A percentile compares a stretch with the other conserved stretches of the same genome.
Conservation (phyloP, 2,797 vertebrate genomes). For the Rhinatrema bivittatum region DNA sequence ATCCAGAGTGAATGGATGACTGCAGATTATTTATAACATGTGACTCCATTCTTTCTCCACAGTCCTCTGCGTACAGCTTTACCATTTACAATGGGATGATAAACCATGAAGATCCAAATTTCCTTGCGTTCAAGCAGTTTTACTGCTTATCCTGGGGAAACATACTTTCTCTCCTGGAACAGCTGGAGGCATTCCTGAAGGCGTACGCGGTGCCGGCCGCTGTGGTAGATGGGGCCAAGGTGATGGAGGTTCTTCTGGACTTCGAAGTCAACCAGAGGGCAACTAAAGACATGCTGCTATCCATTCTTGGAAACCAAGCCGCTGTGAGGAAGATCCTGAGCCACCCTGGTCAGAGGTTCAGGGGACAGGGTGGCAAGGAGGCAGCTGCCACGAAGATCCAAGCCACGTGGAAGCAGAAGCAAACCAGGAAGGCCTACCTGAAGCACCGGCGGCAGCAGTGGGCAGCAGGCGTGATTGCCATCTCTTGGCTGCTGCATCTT, state of each 20-base stretch:
- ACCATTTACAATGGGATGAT: slow-evolving; percentile 49
- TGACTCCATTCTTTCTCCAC: too few relatives aligned
- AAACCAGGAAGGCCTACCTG: slow-evolving; percentile 47
- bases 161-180: slow-evolving; percentile 44
- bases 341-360: slow-evolving; percentile 62
- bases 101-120: slow-evolving; percentile 50
- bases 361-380: slow-evolving; percentile 49
- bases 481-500: slow-evolving; percentile 55
- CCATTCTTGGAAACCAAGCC: slow-evolving; percentile 56
- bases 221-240: slow-evolving; percentile 44
- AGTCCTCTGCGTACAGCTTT: slow-evolving; percentile 36
- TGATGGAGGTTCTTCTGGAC: slow-evolving; percentile 38
- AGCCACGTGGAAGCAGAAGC: slow-evolving; percentile 60
- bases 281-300: slow-evolving; percentile 40
- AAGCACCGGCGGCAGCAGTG: slow-evolving; percentile 47
- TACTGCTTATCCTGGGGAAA: slow-evolving; percentile 55
- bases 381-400: slow-evolving; percentile 62
- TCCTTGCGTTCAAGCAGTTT: slow-evolving; percentile 58
- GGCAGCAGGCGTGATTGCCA: slow-evolving; percentile 64
- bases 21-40: too few relatives aligned
- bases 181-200: slow-evolving; percentile 53
- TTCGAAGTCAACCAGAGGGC: slow-evolving; percentile 36
- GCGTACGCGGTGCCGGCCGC: slow-evolving; percentile 62
- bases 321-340: slow-evolving; percentile 45
- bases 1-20: too few relatives aligned